phyloP scores from a whole-genome alignment of 2,888 invertebrate species.

The Brachypalpus laphriformis region DNA sequence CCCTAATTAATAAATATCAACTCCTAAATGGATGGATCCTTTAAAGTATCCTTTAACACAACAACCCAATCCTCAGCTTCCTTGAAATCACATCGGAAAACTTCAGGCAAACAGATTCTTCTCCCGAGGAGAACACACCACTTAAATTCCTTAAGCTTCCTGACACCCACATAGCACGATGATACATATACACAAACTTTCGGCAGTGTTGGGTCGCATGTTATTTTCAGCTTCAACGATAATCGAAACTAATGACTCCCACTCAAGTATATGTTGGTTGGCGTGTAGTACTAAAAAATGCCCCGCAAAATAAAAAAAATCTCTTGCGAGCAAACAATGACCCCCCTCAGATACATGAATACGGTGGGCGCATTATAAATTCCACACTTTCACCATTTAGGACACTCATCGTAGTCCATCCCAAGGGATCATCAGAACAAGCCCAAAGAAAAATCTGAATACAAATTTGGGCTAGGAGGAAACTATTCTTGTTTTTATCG shows the following conservation, averaged over 20 bases:
- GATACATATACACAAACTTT: constrained; percentile 26
- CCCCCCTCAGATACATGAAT: constrained; percentile 22
- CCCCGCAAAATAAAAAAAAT: constrained; percentile 20
- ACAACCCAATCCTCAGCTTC: constrained; percentile 2
- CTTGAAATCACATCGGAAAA: constrained; percentile 45
- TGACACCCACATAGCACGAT: constrained; percentile 13
- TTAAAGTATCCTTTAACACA: constrained; percentile 44
- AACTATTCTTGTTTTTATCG: constrained; percentile 1
- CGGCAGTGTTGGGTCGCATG: constrained; percentile 49
- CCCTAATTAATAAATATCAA: constrained; percentile 60
- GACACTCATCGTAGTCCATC: constrained; percentile 39
- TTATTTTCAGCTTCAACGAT: constrained; percentile 64
- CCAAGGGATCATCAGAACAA: constrained; percentile 18
- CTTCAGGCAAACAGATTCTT: constrained; percentile 38
- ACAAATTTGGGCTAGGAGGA: constrained; percentile 4
- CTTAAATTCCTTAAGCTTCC: constrained; percentile 20
- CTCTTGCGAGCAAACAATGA: constrained; percentile 23
- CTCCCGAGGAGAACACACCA: constrained; percentile 9
- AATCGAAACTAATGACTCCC: constrained; percentile 71
- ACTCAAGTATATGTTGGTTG: constrained; percentile 27
- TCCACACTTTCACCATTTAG: constrained; percentile 46
- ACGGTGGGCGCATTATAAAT: constrained; percentile 52
- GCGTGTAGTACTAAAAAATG: constrained; percentile 17
- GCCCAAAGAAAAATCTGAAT: neutral
- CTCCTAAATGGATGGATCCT: constrained; percentile 39